Conservation (phyloP, 2,113 vertebrate species). For the Prolemur simus region DNA sequence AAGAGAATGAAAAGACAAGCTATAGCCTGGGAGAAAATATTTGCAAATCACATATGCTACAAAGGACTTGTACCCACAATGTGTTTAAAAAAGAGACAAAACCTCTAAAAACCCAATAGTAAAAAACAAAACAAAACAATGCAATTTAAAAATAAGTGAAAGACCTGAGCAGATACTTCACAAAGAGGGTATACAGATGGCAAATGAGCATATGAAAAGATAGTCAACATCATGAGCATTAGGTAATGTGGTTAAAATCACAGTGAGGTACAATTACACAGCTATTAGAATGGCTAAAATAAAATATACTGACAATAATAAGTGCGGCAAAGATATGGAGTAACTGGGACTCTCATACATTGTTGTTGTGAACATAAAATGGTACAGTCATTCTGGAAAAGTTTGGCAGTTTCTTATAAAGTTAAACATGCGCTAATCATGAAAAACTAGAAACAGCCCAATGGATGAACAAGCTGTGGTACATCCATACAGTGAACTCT, state of each 20-base stretch:
- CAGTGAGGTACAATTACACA: neutral
- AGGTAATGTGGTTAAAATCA: neutral
- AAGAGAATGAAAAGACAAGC: neutral
- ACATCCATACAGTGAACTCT: neutral
- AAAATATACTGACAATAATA: neutral
- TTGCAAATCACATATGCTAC: neutral
- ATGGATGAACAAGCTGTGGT: neutral
- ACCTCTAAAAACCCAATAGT: neutral
- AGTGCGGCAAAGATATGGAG: neutral
- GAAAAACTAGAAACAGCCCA: neutral
- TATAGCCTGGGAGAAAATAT: neutral
- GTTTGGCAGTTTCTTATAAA: neutral
- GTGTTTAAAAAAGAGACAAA: neutral
- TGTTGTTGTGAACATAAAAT: neutral
- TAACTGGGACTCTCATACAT: neutral
- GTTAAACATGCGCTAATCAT: neutral
- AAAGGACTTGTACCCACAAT: neutral
- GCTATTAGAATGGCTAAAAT: neutral
- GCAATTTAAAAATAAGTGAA: neutral
- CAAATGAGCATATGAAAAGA: neutral
- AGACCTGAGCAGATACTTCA: neutral
- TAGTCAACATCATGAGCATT: neutral
- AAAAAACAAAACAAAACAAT: neutral
- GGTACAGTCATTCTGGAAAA: neutral
- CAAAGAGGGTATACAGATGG: neutral